Percentiles rank a stretch among this genome's conserved stretches.
Evolutionary conservation across 64 coral and sea anemone species (phyloP).

Genomic region (Platygyra sinensis): DNA sequence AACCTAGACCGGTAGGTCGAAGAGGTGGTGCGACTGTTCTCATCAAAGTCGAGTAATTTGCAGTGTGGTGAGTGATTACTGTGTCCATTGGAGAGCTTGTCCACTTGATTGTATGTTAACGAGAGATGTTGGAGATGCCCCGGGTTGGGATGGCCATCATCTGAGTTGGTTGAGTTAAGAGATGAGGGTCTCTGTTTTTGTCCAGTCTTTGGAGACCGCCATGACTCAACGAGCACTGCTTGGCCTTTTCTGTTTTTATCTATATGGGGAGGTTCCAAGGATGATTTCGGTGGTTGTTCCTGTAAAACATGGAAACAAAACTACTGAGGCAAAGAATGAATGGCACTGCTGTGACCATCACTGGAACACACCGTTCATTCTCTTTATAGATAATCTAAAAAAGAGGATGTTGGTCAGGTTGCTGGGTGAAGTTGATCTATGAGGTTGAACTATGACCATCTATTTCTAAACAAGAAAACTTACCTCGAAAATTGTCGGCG

Average conservation of each 20-base stretch:
- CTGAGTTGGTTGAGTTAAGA: not conserved
- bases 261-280: not conserved
- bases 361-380: too few species aligned
- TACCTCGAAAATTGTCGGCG: slow-evolving; percentile 61
- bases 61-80: not conserved
- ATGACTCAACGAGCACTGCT: slow-evolving; percentile 44
- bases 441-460: not conserved
- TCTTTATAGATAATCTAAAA: too few species aligned
- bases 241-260: slow-evolving; percentile 28
- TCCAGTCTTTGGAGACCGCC: not conserved
- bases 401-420: too few species aligned
- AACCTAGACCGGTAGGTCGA: not conserved
- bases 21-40: not conserved
- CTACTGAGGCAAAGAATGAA: not conserved
- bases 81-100: not conserved
- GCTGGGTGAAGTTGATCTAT: too few species aligned
- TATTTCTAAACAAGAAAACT: not conserved
- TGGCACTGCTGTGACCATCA: too few species aligned
- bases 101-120: not conserved
- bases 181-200: not conserved
- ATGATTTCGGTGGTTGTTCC: not conserved
- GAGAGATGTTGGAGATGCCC: not conserved
- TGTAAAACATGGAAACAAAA: not conserved
- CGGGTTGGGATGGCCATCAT: not conserved
- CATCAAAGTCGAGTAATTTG: not conserved